Evolutionary conservation across 2,888 invertebrate species (phyloP).

Genomic region (Caenorhabditis sulstoni): DNA sequence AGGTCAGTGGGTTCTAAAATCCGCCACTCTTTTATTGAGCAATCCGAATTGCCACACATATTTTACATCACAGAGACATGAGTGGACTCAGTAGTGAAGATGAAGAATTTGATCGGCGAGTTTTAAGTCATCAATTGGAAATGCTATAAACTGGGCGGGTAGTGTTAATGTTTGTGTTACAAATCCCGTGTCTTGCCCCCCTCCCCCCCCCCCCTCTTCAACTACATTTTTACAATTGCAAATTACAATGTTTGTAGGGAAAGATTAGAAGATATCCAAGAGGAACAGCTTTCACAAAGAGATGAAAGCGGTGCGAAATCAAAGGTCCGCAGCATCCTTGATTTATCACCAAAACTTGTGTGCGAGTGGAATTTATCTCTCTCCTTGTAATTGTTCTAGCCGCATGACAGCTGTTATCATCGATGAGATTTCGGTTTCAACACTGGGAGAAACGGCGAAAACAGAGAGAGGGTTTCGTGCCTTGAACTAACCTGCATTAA

Average conservation of each 20-base stretch:
- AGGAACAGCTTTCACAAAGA: constrained; percentile 1
- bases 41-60: constrained; percentile 56
- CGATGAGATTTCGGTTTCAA: not conserved
- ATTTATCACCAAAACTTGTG: constrained; percentile 37
- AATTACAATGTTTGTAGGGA: constrained; percentile 22
- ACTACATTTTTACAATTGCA: not conserved
- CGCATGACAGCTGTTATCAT: constrained; percentile 39
- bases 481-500: too few species aligned
- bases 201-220: too few species aligned
- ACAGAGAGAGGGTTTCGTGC: too few species aligned
- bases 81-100: constrained; percentile 4
- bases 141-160: constrained; percentile 36
- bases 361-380: constrained; percentile 30
- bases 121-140: constrained; percentile 30
- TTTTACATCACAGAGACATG: constrained; percentile 23
- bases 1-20: constrained; percentile 56
- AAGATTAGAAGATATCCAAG: not conserved
- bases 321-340: constrained; percentile 24
- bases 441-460: too few species aligned
- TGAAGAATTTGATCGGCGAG: constrained; percentile 8
- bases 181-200: constrained; percentile 7
- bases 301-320: constrained; percentile 18
- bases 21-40: constrained; percentile 57
- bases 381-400: constrained; percentile 38
- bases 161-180: constrained; percentile 48